phyloP scores from a whole-genome alignment of 2,797 vertebrate genomes.

The Chaetodon trifasciatus region DNA sequence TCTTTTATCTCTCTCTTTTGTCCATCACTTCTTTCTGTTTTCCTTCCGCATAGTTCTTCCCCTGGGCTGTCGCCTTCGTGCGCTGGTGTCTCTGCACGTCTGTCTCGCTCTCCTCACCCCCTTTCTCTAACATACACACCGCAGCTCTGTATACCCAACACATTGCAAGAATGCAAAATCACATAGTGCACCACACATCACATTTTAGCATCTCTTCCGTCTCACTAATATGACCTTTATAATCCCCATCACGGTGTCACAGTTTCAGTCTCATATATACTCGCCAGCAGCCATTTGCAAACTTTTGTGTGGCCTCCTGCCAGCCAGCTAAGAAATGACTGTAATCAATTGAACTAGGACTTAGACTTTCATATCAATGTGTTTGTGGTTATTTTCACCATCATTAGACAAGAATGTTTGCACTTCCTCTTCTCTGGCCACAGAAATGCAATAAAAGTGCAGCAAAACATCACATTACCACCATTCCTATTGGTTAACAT shows the following conservation, averaged over 20 bases:
- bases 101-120: conserved; percentile 15
- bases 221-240: conserved; percentile 62
- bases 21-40: neutral
- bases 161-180: conserved; percentile 52
- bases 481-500: conserved; percentile 69
- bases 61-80: conserved; percentile 13
- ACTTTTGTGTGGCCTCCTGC: neutral
- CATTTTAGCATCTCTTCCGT: conserved; percentile 54
- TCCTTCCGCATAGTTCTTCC: neutral
- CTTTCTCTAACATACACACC: conserved; percentile 39
- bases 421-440: conserved; percentile 62
- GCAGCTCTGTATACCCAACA: conserved; percentile 40
- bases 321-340: conserved; percentile 32
- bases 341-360: conserved; percentile 43
- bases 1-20: conserved; percentile 12
- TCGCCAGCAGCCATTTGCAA: conserved; percentile 39
- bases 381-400: conserved; percentile 65
- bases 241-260: conserved; percentile 50
- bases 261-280: conserved; percentile 63
- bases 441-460: conserved; percentile 67
- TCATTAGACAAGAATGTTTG: conserved; percentile 74
- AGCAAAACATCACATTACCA: conserved; percentile 72
- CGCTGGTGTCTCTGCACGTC: conserved; percentile 17
- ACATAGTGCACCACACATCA: conserved; percentile 36
- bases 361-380: conserved; percentile 60